These are phyloP conservation scores for Drosophila trichaetosa DNA, from an alignment of 2,888 invertebrate genomes.

Conservation along the genomic window DNA sequence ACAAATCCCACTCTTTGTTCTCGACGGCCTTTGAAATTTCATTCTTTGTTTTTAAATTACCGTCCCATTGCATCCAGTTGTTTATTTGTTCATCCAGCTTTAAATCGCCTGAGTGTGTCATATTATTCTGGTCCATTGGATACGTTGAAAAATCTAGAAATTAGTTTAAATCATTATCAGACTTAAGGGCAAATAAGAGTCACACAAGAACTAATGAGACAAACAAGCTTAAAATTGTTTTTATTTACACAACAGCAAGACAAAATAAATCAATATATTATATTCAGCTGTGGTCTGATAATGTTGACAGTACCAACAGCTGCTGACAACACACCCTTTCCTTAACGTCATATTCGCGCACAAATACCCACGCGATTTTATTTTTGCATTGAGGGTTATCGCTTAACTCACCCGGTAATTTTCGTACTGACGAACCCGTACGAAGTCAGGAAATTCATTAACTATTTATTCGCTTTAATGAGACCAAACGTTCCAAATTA, in stretches of 20 bases:
- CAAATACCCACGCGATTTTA: not conserved
- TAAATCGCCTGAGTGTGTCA: conserved; percentile 58
- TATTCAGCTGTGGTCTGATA: not conserved
- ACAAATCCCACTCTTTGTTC: conserved; percentile 85
- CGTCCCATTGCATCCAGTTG: conserved; percentile 91
- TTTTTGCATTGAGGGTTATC: conserved; percentile 26
- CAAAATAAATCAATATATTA: not conserved
- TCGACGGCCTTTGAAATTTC: conserved; percentile 88
- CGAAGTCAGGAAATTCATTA: conserved; percentile 24
- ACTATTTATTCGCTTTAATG: conserved; percentile 16
- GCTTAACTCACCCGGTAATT: conserved; percentile 30
- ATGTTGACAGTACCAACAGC: not conserved
- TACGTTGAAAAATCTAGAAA: conserved; percentile 24
- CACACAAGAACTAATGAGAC: not conserved
- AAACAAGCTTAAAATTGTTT: not conserved
- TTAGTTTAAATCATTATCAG: not conserved
- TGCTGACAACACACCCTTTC: conserved; percentile 10
- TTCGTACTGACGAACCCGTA: conserved; percentile 5
- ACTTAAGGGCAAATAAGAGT: not conserved
- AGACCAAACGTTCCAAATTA: conserved; percentile 2
- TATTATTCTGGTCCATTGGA: conserved; percentile 19
- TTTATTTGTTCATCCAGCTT: conserved; percentile 88
- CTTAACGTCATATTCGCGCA: not conserved
- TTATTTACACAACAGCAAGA: not conserved
- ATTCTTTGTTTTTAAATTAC: conserved; percentile 88